phyloP scores from a whole-genome alignment of 2,113 vertebrate species.

The Equus przewalskii region DNA sequence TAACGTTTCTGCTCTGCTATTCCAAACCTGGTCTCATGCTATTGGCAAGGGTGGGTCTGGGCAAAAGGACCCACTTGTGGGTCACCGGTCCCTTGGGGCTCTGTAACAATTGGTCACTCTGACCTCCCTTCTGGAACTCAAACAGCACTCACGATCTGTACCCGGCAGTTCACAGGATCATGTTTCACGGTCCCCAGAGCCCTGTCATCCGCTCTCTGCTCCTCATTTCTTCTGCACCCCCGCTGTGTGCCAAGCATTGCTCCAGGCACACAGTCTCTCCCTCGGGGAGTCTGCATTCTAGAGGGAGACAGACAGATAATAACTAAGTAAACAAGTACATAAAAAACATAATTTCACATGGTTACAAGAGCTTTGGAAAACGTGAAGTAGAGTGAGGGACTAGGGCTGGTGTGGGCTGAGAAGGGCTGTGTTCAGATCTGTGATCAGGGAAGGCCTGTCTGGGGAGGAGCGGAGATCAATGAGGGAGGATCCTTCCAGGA shows the following conservation, averaged over 20 bases:
- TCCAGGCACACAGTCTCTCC: not conserved
- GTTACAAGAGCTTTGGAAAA: not conserved
- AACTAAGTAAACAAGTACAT: not conserved
- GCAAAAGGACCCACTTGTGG: too few relatives aligned
- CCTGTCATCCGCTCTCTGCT: not conserved
- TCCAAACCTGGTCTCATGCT: too few relatives aligned
- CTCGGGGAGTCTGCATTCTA: not conserved
- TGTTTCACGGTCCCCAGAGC: not conserved
- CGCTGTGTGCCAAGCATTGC: not conserved
- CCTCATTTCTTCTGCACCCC: not conserved
- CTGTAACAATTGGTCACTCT: not conserved
- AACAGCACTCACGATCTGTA: not conserved
- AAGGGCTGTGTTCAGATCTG: not conserved
- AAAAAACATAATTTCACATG: not conserved
- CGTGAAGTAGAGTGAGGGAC: not conserved
- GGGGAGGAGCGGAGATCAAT: not conserved
- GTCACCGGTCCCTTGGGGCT: too few relatives aligned
- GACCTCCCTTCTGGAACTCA: not conserved
- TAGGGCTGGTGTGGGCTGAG: not conserved
- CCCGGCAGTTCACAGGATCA: not conserved
- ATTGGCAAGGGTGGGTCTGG: too few relatives aligned
- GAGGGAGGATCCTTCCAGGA: not conserved
- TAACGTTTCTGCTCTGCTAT: too few relatives aligned
- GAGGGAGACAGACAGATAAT: not conserved
- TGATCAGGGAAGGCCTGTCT: not conserved